Conservation (phyloP, 2,888 invertebrate species). For the Plebejus anna region DNA sequence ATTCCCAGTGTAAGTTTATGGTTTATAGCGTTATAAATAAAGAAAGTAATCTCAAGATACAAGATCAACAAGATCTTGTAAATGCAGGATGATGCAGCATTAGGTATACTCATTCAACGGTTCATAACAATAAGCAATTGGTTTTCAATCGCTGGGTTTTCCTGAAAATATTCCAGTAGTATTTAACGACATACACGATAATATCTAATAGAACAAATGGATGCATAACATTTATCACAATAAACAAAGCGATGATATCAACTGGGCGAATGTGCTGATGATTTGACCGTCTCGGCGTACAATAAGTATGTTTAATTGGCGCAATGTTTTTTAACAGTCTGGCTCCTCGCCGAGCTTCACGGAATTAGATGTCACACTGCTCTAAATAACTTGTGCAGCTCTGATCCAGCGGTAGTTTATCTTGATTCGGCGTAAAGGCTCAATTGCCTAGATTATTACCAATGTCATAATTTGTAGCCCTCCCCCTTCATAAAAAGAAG, state of each 20-base stretch:
- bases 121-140: background rate
- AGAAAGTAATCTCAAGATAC: background rate
- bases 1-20: constrained; percentile 4
- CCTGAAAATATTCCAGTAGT: background rate
- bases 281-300: constrained; percentile 30
- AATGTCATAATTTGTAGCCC: background rate
- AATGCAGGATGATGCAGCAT: background rate
- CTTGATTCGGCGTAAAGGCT: background rate
- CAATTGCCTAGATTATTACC: background rate
- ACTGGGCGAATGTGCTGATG: background rate
- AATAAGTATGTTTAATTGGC: constrained; percentile 39
- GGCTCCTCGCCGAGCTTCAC: constrained; percentile 41
- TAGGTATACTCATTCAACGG: background rate
- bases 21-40: background rate
- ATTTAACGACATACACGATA: background rate
- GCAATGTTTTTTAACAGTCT: constrained; percentile 36
- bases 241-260: constrained; percentile 26
- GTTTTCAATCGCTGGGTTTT: background rate
- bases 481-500: no score
- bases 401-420: constrained; percentile 30
- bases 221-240: background rate
- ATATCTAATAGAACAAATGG: background rate
- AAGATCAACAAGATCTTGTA: background rate
- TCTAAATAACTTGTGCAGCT: constrained; percentile 47
- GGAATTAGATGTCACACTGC: constrained; percentile 44